These are phyloP conservation scores for Lagodon rhomboides DNA, from an alignment of 2,797 vertebrate species.

Conservation along the genomic window DNA sequence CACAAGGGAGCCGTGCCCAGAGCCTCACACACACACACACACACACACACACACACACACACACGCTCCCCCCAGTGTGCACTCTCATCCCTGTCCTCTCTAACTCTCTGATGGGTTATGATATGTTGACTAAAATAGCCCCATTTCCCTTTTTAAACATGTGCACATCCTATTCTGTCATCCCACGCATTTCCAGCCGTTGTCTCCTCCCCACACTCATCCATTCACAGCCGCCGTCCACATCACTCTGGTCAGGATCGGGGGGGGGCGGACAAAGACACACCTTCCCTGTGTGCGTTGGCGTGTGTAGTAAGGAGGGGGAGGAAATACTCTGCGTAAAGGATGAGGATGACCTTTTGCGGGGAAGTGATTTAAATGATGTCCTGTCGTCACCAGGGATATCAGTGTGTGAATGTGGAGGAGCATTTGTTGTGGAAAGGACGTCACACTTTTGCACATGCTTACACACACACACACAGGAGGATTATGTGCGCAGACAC, in stretches of 20 bases:
- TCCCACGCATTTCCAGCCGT: conserved; percentile 55
- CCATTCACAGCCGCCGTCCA: conserved; percentile 43
- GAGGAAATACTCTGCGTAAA: conserved; percentile 55
- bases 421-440: conserved; percentile 68
- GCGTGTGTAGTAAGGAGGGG: conserved; percentile 16
- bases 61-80: not conserved
- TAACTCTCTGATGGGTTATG: conserved; percentile 41
- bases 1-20: conserved; percentile 5
- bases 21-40: not conserved
- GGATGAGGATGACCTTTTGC: conserved; percentile 78
- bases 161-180: conserved; percentile 48
- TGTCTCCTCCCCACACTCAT: conserved; percentile 32
- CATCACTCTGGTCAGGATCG: conserved; percentile 43
- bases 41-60: not conserved
- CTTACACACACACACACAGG: conserved; percentile 9
- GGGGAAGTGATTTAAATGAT: conserved; percentile 76
- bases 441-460: conserved; percentile 57
- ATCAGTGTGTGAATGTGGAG: conserved; percentile 65
- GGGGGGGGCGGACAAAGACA: conserved; percentile 1
- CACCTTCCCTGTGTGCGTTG: not conserved
- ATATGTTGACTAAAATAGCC: conserved; percentile 59
- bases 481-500: not conserved
- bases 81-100: conserved; percentile 28
- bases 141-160: conserved; percentile 46
- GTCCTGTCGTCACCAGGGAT: conserved; percentile 73